Conservation (phyloP, 2,797 vertebrate genomes). For the Carduelis carduelis region DNA sequence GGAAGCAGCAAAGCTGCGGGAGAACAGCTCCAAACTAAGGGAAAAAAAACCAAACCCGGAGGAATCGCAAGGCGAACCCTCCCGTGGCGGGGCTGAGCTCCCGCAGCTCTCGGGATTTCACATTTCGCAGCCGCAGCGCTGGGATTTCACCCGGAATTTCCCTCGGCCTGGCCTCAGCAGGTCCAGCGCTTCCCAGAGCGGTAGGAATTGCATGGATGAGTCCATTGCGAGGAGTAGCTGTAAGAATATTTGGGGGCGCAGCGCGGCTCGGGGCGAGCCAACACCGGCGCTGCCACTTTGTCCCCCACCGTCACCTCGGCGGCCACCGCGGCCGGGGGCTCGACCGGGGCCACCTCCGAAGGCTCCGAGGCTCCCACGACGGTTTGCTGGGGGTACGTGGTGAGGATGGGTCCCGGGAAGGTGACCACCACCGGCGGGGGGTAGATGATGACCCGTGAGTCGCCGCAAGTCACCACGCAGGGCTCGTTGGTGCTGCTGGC, state of each 20-base stretch:
- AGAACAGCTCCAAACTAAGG: neutral
- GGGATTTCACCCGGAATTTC: neutral
- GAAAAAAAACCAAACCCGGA: neutral
- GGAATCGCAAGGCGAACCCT: neutral
- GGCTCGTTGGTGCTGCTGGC: conserved; percentile 52
- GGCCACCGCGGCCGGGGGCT: neutral
- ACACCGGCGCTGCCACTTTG: neutral
- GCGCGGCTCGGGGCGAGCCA: neutral
- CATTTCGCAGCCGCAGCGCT: neutral
- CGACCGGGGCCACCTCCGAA: neutral
- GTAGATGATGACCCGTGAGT: conserved; percentile 48
- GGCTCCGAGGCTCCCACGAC: conserved; percentile 14
- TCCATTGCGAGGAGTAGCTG: conserved; percentile 58
- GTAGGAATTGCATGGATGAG: conserved; percentile 36
- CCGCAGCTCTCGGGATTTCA: neutral
- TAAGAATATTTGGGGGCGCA: conserved; percentile 40
- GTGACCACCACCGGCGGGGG: conserved; percentile 16
- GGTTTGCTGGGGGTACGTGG: conserved; percentile 29
- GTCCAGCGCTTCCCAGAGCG: conserved; percentile 19
- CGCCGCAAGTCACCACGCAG: conserved; percentile 2
- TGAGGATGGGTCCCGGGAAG: conserved; percentile 60
- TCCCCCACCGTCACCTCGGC: fast-evolving
- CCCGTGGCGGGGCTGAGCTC: neutral
- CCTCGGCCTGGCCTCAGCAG: neutral
- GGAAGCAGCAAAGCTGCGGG: neutral